Percentiles rank a stretch among this genome's conserved stretches.
Evolutionary conservation across 1,140 invertebrate genomes (phyloP).

Genomic region (Patella vulgata): DNA sequence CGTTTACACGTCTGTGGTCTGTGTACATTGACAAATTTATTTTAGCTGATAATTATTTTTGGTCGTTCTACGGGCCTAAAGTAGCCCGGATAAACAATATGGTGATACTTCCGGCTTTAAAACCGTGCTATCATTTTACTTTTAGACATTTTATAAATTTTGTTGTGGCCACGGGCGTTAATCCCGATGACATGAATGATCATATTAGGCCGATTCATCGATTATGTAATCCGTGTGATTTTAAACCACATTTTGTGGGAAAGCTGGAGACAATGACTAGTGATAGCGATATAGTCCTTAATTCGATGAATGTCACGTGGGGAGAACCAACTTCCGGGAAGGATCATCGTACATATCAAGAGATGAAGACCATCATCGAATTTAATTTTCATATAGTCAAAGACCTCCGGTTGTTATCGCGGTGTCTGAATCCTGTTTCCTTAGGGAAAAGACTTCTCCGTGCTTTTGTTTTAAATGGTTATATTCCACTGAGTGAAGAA

Average conservation of each 20-base stretch:
- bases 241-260: conserved; percentile 23
- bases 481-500: neutral
- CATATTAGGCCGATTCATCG: conserved; percentile 13
- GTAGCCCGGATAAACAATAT: conserved; percentile 14
- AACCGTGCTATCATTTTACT: neutral
- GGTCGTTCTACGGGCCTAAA: conserved; percentile 2
- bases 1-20: conserved; percentile 22
- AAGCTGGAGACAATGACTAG: conserved; percentile 17
- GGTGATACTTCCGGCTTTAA: neutral
- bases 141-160: conserved; percentile 37
- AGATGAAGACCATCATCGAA: neutral
- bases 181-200: conserved; percentile 4
- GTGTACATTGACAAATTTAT: conserved; percentile 32
- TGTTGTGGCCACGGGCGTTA: neutral
- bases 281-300: conserved; percentile 10
- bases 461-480: neutral
- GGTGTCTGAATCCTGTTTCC: neutral
- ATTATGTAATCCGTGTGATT: conserved; percentile 19
- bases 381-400: neutral
- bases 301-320: conserved; percentile 2
- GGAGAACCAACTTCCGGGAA: no score
- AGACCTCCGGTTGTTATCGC: neutral
- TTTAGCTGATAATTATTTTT: conserved; percentile 21
- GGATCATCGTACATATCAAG: neutral
- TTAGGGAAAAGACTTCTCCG: neutral